Base-by-base conservation (phyloP, 2,888 invertebrate genomes). In the Digitonthophagus gazella region DNA sequence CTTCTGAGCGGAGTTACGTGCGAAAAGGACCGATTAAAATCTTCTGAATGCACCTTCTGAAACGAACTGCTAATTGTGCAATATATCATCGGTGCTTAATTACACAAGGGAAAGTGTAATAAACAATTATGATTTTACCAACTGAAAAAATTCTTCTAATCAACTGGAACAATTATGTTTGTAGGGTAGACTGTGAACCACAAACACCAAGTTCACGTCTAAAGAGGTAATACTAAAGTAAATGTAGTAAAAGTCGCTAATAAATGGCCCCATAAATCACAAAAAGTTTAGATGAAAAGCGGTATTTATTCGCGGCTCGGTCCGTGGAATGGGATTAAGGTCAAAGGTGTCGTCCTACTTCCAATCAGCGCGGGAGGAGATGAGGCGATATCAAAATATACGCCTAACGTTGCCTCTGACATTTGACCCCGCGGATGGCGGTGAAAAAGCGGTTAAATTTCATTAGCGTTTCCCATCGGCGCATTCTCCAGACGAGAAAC, bases 331-430 rank as follows among this genome's bases (percentile, higher is more conserved):
- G 65, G 65, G 65, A 66, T 67, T 69, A 70, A 67, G 67, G 70
- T 65, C 64, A 70, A 70, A 70, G 67, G 70, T 65, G 64, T 15
- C 64, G 70, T 70, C 70, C 70, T 64, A 70, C 70, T 70, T 70
- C 20, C 64, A 61, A 58, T 64, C 54, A 61, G 54, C 18, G 28
- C 44, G 65, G 15, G 20, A 54, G 65, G 16, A 44, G 44, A 65
- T 16, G 28, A n/a, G 64, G 55, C 18, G 64, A 67, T 64, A 64
- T 67, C 67, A 56, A 67, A 63, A 67, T 56, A 64, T 67, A 20
- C 67, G 61, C 61, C 54, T 44, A 67, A 65, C 28, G 28, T 44
- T 44, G 6, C 67, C 57, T 63, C 15, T 70, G 70, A 58, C 70
- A 67, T 70, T 67, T 67, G 70, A 70, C 70, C 67, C 20, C 56